A percentile compares a stretch with the other conserved stretches of the same genome.
These are phyloP conservation scores for Callyntrura guangdongensis DNA, from an alignment of 2,888 invertebrate species.

Conservation along the genomic window DNA sequence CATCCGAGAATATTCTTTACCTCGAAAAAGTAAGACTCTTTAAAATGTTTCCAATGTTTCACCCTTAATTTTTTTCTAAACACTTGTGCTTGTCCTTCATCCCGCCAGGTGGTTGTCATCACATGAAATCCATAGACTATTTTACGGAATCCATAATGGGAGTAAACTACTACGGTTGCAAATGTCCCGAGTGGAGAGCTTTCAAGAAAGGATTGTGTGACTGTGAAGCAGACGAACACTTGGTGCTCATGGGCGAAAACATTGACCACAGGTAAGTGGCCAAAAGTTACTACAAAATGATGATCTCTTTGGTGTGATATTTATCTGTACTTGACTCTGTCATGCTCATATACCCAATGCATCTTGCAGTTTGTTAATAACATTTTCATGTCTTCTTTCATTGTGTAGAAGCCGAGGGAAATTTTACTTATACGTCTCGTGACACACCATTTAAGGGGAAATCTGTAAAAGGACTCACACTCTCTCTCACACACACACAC, in stretches of 20 bases:
- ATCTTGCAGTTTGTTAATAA: too few species aligned
- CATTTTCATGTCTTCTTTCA: background rate
- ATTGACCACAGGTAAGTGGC: constrained; percentile 70
- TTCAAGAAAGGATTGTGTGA: constrained; percentile 76
- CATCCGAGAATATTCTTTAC: constrained; percentile 81
- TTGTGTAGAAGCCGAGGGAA: constrained; percentile 60
- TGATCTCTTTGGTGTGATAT: too few species aligned
- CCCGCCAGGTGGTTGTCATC: constrained; percentile 81
- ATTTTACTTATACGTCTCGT: constrained; percentile 57
- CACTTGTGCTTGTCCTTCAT: too few species aligned
- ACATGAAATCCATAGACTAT: constrained; percentile 82
- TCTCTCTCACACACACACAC: background rate
- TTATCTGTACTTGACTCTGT: too few species aligned
- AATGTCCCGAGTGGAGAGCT: constrained; percentile 78
- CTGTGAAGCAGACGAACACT: constrained; percentile 66
- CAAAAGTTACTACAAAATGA: background rate
- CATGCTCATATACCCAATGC: too few species aligned
- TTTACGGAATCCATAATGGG: constrained; percentile 80
- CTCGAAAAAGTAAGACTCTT: constrained; percentile 78
- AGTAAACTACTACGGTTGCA: constrained; percentile 74
- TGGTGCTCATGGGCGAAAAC: constrained; percentile 82
- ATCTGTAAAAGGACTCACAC: background rate
- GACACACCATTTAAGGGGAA: background rate
- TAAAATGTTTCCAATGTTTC: too few species aligned
- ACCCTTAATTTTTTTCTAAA: background rate